A percentile compares a stretch with the other conserved stretches of the same genome.
Evolutionary conservation across 2,888 invertebrate species (phyloP).

Genomic region (Watsonalla binaria): DNA sequence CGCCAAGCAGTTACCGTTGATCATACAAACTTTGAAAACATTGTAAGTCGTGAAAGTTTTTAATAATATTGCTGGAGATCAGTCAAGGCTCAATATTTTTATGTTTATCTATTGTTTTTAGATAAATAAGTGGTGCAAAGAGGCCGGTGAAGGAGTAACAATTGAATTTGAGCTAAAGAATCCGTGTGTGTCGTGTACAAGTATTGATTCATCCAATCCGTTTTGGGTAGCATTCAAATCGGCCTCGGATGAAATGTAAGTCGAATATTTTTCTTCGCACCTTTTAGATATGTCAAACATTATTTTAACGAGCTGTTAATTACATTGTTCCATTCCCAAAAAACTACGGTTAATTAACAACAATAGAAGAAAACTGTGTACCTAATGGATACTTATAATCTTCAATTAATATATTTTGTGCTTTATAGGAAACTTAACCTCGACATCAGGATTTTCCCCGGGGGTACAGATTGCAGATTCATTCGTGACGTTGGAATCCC

Average conservation of each 20-base stretch:
- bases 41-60: constrained; percentile 46
- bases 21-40: constrained; percentile 80
- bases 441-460: constrained; percentile 89
- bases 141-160: constrained; percentile 85
- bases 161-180: constrained; percentile 82
- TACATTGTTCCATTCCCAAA: too few species aligned
- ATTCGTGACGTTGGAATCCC: constrained; percentile 88
- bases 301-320: too few species aligned
- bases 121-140: constrained; percentile 79
- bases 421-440: constrained; percentile 80
- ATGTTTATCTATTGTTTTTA: constrained; percentile 18
- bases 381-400: background rate
- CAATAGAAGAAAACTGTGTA: too few species aligned
- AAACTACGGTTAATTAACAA: background rate
- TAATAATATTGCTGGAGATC: too few species aligned
- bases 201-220: constrained; percentile 80
- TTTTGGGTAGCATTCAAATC: constrained; percentile 86
- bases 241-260: constrained; percentile 80
- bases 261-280: constrained; percentile 5
- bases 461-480: constrained; percentile 93
- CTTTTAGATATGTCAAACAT: background rate
- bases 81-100: background rate
- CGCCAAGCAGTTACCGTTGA: constrained; percentile 83
- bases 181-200: constrained; percentile 79
- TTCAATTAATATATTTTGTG: background rate